Percentiles rank a stretch among this genome's conserved stretches.
Evolutionary conservation across 2,888 invertebrate genomes (phyloP).

Genomic region (Chaitophorus viminalis): DNA sequence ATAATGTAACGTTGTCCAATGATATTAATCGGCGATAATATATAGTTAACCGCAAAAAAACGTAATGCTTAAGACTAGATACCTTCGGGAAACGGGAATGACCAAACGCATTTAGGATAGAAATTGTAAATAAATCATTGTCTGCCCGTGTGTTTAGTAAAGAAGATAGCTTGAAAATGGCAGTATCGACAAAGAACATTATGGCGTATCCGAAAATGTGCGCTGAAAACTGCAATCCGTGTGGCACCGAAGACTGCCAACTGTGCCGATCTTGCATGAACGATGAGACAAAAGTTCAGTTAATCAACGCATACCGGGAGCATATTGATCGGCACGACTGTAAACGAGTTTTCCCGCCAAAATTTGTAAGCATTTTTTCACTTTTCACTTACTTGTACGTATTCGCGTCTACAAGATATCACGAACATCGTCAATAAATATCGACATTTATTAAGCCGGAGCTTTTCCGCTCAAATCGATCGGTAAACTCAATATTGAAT

Average conservation of each 20-base stretch:
- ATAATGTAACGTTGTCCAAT: too few relatives aligned
- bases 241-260: slow-evolving; percentile 76
- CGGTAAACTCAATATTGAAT: slow-evolving; percentile 2
- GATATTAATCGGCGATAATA: too few relatives aligned
- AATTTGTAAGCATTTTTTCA: slow-evolving; percentile 70
- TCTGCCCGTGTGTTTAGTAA: neutral
- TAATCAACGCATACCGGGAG: slow-evolving; percentile 81
- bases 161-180: slow-evolving; percentile 69
- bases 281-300: slow-evolving; percentile 70
- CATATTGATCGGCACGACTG: slow-evolving; percentile 83
- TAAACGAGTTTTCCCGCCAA: slow-evolving; percentile 82
- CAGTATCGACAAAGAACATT: slow-evolving; percentile 82
- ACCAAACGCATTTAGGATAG: too few relatives aligned
- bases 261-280: slow-evolving; percentile 83
- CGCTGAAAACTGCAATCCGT: slow-evolving; percentile 72
- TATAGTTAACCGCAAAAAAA: too few relatives aligned
- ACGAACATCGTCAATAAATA: too few relatives aligned
- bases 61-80: too few relatives aligned
- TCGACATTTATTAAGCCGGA: too few relatives aligned
- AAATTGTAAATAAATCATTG: neutral
- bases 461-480: too few relatives aligned
- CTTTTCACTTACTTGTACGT: too few relatives aligned
- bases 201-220: slow-evolving; percentile 80
- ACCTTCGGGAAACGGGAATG: too few relatives aligned
- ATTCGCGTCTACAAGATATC: too few relatives aligned